phyloP scores from a whole-genome alignment of 2,888 invertebrate genomes.

The Elegia similella region DNA sequence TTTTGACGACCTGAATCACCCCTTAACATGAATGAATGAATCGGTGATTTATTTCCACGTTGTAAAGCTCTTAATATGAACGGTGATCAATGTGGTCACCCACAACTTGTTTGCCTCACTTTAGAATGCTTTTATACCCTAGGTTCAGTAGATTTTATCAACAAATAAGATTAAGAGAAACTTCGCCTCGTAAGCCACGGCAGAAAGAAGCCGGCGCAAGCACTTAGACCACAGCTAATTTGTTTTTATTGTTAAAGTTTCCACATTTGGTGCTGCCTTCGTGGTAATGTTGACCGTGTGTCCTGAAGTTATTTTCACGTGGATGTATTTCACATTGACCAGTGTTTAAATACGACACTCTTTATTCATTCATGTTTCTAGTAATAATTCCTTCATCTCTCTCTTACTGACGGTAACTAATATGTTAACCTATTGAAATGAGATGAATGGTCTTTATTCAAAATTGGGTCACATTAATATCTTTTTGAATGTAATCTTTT shows the following conservation, averaged over 20 bases:
- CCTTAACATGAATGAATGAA: no score
- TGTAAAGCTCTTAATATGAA: conserved; percentile 2
- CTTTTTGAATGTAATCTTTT: no score
- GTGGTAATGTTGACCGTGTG: conserved; percentile 42
- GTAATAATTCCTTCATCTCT: neutral
- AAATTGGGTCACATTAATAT: no score
- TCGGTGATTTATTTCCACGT: neutral
- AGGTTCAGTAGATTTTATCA: conserved; percentile 41
- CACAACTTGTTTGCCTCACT: conserved; percentile 35
- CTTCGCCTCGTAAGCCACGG: conserved; percentile 50
- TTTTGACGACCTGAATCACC: no score
- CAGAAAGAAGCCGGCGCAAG: conserved; percentile 46
- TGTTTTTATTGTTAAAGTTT: conserved; percentile 75
- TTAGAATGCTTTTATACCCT: conserved; percentile 38
- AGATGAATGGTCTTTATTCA: no score
- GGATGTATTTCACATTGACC: conserved; percentile 19
- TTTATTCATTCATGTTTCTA: neutral
- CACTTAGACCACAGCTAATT: conserved; percentile 66
- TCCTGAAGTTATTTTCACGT: conserved; percentile 30
- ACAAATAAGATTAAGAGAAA: conserved; percentile 63
- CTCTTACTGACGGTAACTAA: neutral
- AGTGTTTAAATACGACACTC: neutral
- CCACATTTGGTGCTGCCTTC: conserved; percentile 54
- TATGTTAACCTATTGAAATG: no score
- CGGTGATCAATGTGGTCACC: conserved; percentile 16